These are phyloP conservation scores for Drosophila longiperda DNA, from an alignment of 2,888 invertebrate genomes.

Conservation along the genomic window DNA sequence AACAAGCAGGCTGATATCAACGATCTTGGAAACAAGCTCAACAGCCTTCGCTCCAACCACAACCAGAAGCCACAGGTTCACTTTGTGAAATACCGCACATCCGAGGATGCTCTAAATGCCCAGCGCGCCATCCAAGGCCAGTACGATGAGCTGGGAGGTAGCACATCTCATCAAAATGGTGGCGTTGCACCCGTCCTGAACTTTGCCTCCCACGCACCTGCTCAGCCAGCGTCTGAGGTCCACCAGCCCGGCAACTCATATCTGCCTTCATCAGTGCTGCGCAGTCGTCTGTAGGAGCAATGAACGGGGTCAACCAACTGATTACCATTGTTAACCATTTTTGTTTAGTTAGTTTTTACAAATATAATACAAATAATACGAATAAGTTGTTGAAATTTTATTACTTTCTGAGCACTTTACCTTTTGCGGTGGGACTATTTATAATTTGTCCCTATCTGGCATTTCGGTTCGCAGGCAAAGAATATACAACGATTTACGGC, in stretches of 20 bases:
- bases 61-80: constrained; percentile 81
- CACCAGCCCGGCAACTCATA: constrained; percentile 63
- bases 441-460: constrained; percentile 39
- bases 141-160: constrained; percentile 78
- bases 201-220: constrained; percentile 71
- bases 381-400: constrained; percentile 11
- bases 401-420: constrained; percentile 47
- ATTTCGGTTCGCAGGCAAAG: constrained; percentile 9
- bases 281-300: constrained; percentile 59
- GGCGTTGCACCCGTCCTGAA: constrained; percentile 81
- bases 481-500: constrained; percentile 59
- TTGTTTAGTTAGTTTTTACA: constrained; percentile 44
- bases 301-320: constrained; percentile 30
- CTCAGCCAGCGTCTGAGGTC: constrained; percentile 32
- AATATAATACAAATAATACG: constrained; percentile 31
- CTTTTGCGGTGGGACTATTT: constrained; percentile 34
- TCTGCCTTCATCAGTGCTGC: constrained; percentile 72
- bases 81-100: constrained; percentile 83
- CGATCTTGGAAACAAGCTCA: constrained; percentile 74
- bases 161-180: constrained; percentile 67
- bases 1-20: constrained; percentile 80
- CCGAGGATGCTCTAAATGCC: constrained; percentile 81
- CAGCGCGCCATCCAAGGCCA: constrained; percentile 80
- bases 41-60: constrained; percentile 64
- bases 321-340: constrained; percentile 47